Base-by-base conservation (phyloP, 2,113 vertebrate genomes). In the Amphilophus citrinellus region DNA sequence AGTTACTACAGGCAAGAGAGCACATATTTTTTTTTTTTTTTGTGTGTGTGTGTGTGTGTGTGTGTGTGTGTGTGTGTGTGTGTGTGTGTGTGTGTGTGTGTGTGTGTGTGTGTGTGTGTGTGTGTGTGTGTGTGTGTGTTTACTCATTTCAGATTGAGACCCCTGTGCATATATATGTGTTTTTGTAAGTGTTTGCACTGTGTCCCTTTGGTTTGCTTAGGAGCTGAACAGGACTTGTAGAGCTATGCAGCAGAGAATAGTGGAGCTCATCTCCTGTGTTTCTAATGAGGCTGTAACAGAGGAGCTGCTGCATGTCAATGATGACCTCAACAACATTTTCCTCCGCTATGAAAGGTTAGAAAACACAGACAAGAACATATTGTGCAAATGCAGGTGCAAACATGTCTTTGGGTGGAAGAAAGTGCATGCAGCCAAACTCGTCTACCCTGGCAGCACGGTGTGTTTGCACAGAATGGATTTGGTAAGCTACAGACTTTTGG, bases 251-350 rank as follows among this genome's bases (percentile, higher is more conserved):
- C 97, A 98, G 90, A 96, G 98, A 87, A 97, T 99, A 37, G 94
- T 99, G 91, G 98, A 99, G 93, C 98, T 99, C 87, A 97, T 99
- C 94, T 98, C 98, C 77, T 95, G 97, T 5, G 97, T 99, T 86
- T 97, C 97, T 88, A 99, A 98, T 0, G 98, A 99, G 93, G 96
- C 99, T 39, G 97, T 99, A 93, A 99, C 98, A 0, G 98, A 99
- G 93, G 98, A 99, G 86, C 95, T 99, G 87, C 95, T 99, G 77
- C 98, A 98, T 0, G 98, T 98, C 88, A 99, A 99, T 0, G 98
- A 99, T 2, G 98, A 99, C 94, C 97, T 99, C 95, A 99, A 99
- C 93, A 99, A 99, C 0, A 97, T 99, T 90, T 99, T 99, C 90
- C 96, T 99, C 56, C 93, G 98, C 89, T 99, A 98, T 0, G 98